These are phyloP conservation scores for Meteorus cinctellus DNA, from an alignment of 2,888 invertebrate species.

Conservation along the genomic window DNA sequence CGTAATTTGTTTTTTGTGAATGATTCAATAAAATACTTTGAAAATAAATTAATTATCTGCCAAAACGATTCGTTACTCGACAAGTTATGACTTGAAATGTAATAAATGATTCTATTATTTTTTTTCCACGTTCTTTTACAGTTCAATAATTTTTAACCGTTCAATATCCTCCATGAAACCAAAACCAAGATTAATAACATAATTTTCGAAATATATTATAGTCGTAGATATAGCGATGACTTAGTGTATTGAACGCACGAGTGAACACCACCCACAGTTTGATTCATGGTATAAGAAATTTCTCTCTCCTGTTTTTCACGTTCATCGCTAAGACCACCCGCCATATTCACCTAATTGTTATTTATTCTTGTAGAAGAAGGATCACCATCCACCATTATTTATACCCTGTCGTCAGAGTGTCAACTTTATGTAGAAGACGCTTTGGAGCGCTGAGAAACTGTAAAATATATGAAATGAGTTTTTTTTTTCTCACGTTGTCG, in stretches of 20 bases:
- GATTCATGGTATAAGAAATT: constrained; percentile 42
- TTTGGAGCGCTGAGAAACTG: not conserved
- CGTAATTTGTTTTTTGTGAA: too few species aligned
- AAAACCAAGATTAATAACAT: not conserved
- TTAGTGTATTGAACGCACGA: not conserved
- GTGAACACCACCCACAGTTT: constrained; percentile 38
- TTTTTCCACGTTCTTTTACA: too few species aligned
- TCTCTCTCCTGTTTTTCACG: constrained; percentile 24
- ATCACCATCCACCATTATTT: constrained; percentile 21
- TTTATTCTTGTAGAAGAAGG: constrained; percentile 42
- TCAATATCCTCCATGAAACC: not conserved
- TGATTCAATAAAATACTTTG: too few species aligned
- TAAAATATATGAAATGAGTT: not conserved
- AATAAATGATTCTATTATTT: too few species aligned
- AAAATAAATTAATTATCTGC: too few species aligned
- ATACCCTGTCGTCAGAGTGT: constrained; percentile 11
- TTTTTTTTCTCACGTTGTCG: not conserved
- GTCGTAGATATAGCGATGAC: not conserved
- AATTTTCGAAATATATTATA: not conserved
- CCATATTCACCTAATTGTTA: constrained; percentile 43
- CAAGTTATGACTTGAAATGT: too few species aligned
- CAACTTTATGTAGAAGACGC: constrained; percentile 17
- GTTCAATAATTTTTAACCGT: too few species aligned
- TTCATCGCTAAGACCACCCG: constrained; percentile 25
- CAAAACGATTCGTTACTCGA: too few species aligned